phyloP scores from a whole-genome alignment of 1,140 invertebrate species.

The Augochlora pura region DNA sequence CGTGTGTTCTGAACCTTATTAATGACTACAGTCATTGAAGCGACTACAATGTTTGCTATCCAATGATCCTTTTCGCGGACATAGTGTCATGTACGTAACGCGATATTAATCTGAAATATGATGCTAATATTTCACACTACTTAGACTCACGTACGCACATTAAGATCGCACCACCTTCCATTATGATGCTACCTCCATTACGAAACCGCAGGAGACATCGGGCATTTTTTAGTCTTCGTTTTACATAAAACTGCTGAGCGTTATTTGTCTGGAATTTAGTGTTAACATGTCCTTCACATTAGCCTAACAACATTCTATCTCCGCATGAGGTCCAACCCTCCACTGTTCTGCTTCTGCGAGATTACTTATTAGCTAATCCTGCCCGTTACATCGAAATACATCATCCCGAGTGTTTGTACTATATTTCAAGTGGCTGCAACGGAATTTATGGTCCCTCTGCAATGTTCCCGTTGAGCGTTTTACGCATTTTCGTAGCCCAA shows the following conservation, averaged over 20 bases:
- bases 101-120: conserved; percentile 41
- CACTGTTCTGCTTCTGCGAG: conserved; percentile 10
- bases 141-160: conserved; percentile 26
- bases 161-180: neutral
- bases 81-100: conserved; percentile 32
- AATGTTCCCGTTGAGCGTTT: conserved; percentile 30
- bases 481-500: neutral
- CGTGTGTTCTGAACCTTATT: neutral
- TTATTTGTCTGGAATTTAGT: neutral
- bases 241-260: neutral
- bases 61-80: conserved; percentile 26
- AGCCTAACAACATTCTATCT: neutral
- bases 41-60: conserved; percentile 18
- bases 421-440: conserved; percentile 18
- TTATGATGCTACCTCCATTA: conserved; percentile 4
- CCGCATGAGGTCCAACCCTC: neutral
- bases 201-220: neutral
- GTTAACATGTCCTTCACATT: neutral
- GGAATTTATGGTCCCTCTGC: conserved; percentile 15
- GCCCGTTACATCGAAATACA: conserved; percentile 12
- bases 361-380: conserved; percentile 37
- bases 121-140: conserved; percentile 44
- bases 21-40: neutral
- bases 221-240: neutral
- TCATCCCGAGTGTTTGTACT: conserved; percentile 39